Base-by-base conservation (phyloP, 1,140 invertebrate species). In the Triops cancriformis region DNA sequence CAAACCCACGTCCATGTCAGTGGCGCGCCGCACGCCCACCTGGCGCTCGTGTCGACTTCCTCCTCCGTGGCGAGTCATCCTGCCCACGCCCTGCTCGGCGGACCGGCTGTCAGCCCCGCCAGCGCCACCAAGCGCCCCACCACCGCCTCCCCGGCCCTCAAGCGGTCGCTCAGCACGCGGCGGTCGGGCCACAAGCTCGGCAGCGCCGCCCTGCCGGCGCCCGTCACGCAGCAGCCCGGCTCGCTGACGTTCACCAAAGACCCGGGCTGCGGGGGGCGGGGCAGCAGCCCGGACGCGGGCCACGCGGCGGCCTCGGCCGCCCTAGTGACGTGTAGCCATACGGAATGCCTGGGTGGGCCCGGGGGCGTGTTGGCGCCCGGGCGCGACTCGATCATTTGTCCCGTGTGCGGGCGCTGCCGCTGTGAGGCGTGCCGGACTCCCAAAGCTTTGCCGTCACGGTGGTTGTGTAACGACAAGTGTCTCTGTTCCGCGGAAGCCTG, bases 391-490 rank as follows among this genome's bases (percentile, higher is more conserved):
- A 94, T 95, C 81, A 91, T 94, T 82, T 97, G 94, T 87, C 88
- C 89, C 64, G 89, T 90, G 79, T 98, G 95, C 86, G 91, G 92
- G 27, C 88, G 90, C 79, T 97, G 95, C 84, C 88, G 91, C 28
- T 97, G 95, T 88, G 91, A 91, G 82, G 90, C 93, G 79, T 97
- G 95, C 85, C 90, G 93, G 74, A 89, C 90, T 82, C 93, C 94
- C 10, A 88, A 92, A 26, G 89, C 92, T 64, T 86, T 97, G 82
- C 95, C 95, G 26, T 90, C 91, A 80, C 88, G 89, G 74, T 97
- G 95, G 95, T 88, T 96, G 79, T 95, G 94, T 86, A 89, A 92
- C 85, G 89, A 93, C 83, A 90, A 90, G 84, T 95, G 92, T 85
- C 89, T 93, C 81, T 92, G 94, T 85, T 95, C 93, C 81, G 92